Evolutionary conservation across 2,797 vertebrate genomes (phyloP).

Genomic region (Hippocampus kuda): DNA sequence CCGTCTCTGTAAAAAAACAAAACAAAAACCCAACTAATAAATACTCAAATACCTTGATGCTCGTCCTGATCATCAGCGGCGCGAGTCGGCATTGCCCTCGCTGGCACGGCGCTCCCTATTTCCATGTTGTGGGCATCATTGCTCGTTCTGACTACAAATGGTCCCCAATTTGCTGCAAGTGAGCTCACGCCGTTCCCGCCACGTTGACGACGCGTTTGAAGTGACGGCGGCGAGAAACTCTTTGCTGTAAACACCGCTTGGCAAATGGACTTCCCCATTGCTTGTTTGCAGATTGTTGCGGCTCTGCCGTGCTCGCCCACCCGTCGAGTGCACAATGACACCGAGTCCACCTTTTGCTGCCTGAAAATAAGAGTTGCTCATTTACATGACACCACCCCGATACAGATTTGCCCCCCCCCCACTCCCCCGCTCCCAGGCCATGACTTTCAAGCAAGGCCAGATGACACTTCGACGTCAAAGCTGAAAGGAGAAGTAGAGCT

Average conservation of each 20-base stretch:
- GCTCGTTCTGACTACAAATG: slow-evolving; percentile 4
- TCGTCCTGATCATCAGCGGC: not conserved
- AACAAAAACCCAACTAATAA: slow-evolving; percentile 11
- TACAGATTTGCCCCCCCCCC: no score
- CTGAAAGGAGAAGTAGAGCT: no score
- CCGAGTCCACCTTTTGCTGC: not conserved
- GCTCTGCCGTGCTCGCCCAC: not conserved
- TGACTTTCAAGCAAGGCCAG: no score
- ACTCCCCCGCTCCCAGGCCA: no score
- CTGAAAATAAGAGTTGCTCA: no score
- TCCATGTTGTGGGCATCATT: not conserved
- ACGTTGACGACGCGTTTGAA: slow-evolving; percentile 14
- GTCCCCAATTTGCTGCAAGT: slow-evolving; percentile 7
- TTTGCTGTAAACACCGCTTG: not conserved
- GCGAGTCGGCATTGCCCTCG: not conserved
- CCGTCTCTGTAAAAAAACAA: slow-evolving; percentile 27
- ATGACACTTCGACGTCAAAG: no score
- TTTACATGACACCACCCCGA: no score
- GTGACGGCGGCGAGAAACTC: slow-evolving; percentile 25
- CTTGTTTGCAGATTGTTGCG: not conserved
- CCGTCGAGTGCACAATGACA: not conserved
- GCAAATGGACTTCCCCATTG: not conserved
- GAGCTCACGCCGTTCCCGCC: slow-evolving; percentile 10
- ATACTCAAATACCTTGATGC: slow-evolving; percentile 1
- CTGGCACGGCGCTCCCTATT: not conserved